Evolutionary conservation across 30 jellyfish, hydroid and myxozoan genomes (phyloP).

Genomic region (Aurelia coerulea): DNA sequence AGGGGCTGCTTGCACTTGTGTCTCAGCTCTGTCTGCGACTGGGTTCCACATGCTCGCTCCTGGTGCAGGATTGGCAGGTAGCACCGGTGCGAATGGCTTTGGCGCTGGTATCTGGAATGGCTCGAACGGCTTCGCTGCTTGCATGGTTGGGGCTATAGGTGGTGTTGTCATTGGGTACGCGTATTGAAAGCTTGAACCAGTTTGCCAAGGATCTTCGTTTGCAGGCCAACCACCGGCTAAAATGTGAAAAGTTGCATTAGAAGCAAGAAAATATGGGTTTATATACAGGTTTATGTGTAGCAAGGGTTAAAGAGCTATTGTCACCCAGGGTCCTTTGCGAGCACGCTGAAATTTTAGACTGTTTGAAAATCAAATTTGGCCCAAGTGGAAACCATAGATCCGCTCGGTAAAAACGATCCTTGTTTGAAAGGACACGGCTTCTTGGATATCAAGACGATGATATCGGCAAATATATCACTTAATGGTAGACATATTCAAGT

Average conservation of each 20-base stretch:
- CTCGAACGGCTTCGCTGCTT: constrained; percentile 43
- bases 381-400: no score
- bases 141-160: constrained; percentile 39
- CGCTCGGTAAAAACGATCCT: no score
- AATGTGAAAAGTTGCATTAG: neutral
- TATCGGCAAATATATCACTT: no score
- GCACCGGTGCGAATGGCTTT: constrained; percentile 48
- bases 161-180: constrained; percentile 68
- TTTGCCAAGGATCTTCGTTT: constrained; percentile 62
- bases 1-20: constrained; percentile 15
- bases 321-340: no score
- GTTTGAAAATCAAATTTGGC: no score
- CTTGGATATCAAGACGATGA: no score
- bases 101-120: constrained; percentile 39
- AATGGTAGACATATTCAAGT: no score
- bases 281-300: no score
- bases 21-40: constrained; percentile 25
- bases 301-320: no score
- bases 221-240: constrained; percentile 48
- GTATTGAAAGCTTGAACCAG: constrained; percentile 79
- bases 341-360: no score
- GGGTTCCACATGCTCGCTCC: constrained; percentile 34
- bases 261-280: no score
- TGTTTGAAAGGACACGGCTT: no score
- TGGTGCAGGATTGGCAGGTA: constrained; percentile 23